Conservation (phyloP, 1,140 invertebrate genomes). For the Panagrolaimus sp. region DNA sequence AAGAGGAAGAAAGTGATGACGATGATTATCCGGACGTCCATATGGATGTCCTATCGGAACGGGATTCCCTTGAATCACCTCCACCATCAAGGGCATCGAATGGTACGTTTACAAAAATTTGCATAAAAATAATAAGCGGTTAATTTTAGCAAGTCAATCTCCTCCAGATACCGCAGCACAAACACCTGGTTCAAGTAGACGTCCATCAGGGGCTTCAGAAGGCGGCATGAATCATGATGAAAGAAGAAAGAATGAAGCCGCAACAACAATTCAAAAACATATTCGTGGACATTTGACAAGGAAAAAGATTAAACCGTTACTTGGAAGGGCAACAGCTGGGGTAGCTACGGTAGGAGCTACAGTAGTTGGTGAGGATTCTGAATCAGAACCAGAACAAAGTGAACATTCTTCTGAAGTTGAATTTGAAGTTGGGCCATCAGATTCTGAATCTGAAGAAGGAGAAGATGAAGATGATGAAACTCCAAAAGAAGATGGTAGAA, state of each 20-base stretch:
- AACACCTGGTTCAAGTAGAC: too few species aligned
- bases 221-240: not conserved
- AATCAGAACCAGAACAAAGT: not conserved
- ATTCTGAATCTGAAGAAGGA: not conserved
- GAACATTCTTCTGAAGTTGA: not conserved
- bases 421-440: not conserved
- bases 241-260: not conserved
- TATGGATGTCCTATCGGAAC: not conserved
- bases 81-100: not conserved
- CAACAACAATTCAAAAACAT: constrained; percentile 3
- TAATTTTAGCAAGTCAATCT: too few species aligned
- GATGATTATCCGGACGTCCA: not conserved
- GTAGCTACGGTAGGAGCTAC: not conserved
- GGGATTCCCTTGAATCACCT: not conserved
- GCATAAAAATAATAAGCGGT: too few species aligned
- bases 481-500: not conserved
- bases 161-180: too few species aligned
- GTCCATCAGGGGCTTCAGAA: not conserved
- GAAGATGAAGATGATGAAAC: not conserved
- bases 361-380: not conserved
- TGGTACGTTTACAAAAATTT: too few species aligned
- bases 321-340: not conserved
- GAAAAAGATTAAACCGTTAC: not conserved
- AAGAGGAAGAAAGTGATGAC: not conserved
- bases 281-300: not conserved